Conservation (phyloP, 1,140 invertebrate genomes). For the Drosophila sulfurigaster region DNA sequence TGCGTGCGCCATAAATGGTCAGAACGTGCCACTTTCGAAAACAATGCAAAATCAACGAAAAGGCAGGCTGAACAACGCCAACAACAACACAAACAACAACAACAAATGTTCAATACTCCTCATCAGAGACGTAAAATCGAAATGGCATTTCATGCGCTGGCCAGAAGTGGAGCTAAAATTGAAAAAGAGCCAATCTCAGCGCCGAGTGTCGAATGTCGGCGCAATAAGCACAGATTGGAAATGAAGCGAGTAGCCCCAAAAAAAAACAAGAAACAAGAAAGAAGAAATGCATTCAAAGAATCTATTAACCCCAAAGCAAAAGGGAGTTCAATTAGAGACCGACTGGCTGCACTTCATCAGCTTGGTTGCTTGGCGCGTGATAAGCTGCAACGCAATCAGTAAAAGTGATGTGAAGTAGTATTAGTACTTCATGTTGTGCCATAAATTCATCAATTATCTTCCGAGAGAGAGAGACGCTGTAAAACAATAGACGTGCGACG, state of each 20-base stretch:
- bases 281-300: constrained; percentile 39
- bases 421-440: constrained; percentile 45
- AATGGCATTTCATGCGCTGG: background rate
- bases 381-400: constrained; percentile 46
- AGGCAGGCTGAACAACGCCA: background rate
- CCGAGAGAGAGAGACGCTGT: background rate
- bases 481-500: constrained; percentile 51
- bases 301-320: constrained; percentile 38
- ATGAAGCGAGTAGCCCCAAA: constrained; percentile 26
- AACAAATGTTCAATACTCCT: constrained; percentile 6
- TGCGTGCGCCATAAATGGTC: constrained; percentile 50
- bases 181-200: constrained; percentile 23
- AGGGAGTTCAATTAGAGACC: constrained; percentile 44
- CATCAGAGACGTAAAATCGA: constrained; percentile 19
- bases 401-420: constrained; percentile 27
- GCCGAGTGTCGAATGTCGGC: constrained; percentile 39
- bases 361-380: constrained; percentile 31
- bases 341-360: constrained; percentile 48
- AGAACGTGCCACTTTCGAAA: constrained; percentile 58
- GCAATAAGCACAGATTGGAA: constrained; percentile 45
- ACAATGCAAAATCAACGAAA: constrained; percentile 52
- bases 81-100: background rate
- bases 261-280: background rate
- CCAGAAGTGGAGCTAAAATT: background rate
- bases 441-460: constrained; percentile 65